Evolutionary conservation across 2,888 invertebrate species (phyloP), one percentile per base, ranked within the genome.

Genomic region (Ennomos erosarius): DNA sequence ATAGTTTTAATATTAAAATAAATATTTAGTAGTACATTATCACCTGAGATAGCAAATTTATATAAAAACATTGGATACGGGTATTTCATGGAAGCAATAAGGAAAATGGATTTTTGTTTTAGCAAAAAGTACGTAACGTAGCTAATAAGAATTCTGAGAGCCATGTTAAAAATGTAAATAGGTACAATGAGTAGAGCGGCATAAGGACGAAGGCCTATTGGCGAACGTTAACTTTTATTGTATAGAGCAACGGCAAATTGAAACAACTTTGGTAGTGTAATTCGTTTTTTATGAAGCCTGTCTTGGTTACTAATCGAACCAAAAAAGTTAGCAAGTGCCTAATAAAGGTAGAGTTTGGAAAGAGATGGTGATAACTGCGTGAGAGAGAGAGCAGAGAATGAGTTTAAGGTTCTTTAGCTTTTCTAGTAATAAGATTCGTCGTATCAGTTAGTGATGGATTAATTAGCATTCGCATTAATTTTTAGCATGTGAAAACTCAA

Each of bases 81-180:
- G 2, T n/a, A 35, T 45, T 12, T 12, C 35, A 35, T 35, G 2
- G 45, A 42, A 42, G 12, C 5, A 0, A 45, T 45, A 12, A 45
- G 45, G 45, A 35, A 45, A 35, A 45, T 12, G 12, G 4, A 26
- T 9, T 35, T 45, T 45, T 45, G 39, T 38, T 48, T 33, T 38
- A 48, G 26, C 11, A 38, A 38, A 11, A 48, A 39, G 26, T 48
- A 8, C 26, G 26, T 26, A 26, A 16, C 16, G 16, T 16, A 16
- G 16, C 16, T 16, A 16, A 26, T 26, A 26, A 5, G 38, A 38
- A 48, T 48, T 38, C 26, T 11, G 16, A 48, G 26, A 37, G 35
- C 45, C 35, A 47, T 10, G 13, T 48, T 16, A 35, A 35, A 48
- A 48, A 48, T 26, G 26, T 26, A 33, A 10, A 26, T 48, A 37